Evolutionary conservation across 2,888 invertebrate species (phyloP).

Genomic region (Deladenus siricidicola): DNA sequence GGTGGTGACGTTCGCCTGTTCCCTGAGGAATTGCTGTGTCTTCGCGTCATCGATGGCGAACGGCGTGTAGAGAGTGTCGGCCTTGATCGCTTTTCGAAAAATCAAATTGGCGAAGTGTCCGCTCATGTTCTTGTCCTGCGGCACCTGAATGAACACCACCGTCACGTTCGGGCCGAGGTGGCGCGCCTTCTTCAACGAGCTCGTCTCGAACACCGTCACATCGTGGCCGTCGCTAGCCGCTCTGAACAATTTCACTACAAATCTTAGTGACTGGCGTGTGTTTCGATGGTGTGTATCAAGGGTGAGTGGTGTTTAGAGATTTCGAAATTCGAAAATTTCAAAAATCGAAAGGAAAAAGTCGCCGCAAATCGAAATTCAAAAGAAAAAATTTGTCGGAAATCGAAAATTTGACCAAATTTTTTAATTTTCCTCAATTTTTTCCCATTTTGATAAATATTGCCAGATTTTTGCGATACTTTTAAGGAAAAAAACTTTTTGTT

Average conservation of each 20-base stretch:
- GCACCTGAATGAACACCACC: slow-evolving; percentile 17
- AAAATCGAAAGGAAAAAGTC: too few relatives aligned
- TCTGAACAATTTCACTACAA: too few relatives aligned
- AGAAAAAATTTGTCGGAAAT: too few relatives aligned
- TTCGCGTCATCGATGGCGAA: slow-evolving; percentile 10
- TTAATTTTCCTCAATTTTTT: too few relatives aligned
- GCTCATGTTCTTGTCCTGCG: background rate
- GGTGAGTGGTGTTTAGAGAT: too few relatives aligned
- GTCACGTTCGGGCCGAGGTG: slow-evolving; percentile 19
- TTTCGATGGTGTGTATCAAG: too few relatives aligned
- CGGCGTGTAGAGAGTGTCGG: slow-evolving; percentile 2
- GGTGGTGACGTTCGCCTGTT: background rate
- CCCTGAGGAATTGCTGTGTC: background rate
- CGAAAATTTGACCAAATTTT: too few relatives aligned
- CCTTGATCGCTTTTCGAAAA: background rate
- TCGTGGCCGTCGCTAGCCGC: slow-evolving; percentile 24
- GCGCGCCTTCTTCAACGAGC: slow-evolving; percentile 17
- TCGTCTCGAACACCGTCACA: slow-evolving; percentile 27
- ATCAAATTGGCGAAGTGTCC: background rate
- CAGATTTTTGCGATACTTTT: too few relatives aligned
- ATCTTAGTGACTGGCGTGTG: too few relatives aligned
- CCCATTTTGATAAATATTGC: too few relatives aligned
- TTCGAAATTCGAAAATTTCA: too few relatives aligned
- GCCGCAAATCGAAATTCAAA: too few relatives aligned
- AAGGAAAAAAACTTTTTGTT: background rate